phyloP scores from a whole-genome alignment of 2,113 vertebrate genomes.

The Ochotona curzoniae region DNA sequence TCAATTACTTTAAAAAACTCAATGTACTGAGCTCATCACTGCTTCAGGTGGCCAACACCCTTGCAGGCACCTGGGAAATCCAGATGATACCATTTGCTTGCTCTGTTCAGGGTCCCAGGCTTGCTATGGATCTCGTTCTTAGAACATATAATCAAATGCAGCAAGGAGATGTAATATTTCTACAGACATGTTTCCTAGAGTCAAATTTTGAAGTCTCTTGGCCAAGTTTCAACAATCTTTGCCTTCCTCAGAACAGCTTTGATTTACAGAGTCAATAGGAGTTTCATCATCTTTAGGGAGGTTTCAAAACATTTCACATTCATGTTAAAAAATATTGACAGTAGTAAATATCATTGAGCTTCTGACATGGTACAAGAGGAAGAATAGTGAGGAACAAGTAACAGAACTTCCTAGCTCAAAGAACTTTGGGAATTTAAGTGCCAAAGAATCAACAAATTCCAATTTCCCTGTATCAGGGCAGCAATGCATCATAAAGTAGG shows the following conservation, averaged over 20 bases:
- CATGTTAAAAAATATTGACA: neutral
- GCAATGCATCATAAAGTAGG: neutral
- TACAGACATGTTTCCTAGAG: neutral
- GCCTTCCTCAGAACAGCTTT: neutral
- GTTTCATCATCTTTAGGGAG: neutral
- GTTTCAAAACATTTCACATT: constrained; percentile 36
- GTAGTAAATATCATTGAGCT: neutral
- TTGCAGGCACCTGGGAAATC: neutral
- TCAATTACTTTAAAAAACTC: constrained; percentile 19
- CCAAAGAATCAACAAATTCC: neutral
- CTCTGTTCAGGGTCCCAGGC: neutral
- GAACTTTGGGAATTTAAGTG: neutral
- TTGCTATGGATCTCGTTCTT: neutral
- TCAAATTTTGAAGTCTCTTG: neutral
- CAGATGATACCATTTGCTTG: neutral
- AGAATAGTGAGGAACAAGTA: neutral
- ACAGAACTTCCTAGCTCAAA: neutral
- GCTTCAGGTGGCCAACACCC: constrained; percentile 54
- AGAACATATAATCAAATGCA: neutral
- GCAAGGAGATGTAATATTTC: neutral
- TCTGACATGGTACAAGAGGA: neutral
- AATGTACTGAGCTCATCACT: neutral
- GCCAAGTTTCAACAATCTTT: neutral
- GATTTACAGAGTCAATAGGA: neutral
- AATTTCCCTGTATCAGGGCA: neutral